These are phyloP conservation scores for Caenorhabditis tropicalis DNA, from an alignment of 1,140 invertebrate species.

Conservation along the genomic window DNA sequence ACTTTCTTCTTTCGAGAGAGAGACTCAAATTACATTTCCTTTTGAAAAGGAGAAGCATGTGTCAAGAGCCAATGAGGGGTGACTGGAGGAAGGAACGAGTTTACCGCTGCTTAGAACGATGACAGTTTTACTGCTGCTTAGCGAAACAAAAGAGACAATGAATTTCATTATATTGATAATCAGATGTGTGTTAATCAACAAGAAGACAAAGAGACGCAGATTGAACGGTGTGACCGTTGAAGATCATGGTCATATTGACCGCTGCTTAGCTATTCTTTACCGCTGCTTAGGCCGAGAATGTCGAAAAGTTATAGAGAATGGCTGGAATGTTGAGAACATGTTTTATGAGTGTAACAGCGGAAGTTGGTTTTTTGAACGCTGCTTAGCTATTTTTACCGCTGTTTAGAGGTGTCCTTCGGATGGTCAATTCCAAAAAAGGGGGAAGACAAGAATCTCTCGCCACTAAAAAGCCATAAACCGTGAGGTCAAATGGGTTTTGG, in stretches of 20 bases:
- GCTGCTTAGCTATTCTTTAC: too few relatives aligned
- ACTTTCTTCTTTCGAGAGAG: too few relatives aligned
- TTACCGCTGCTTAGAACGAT: too few relatives aligned
- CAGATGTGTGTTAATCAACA: background rate
- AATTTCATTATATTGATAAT: constrained; percentile 36
- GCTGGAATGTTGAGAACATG: background rate
- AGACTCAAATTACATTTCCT: constrained; percentile 19
- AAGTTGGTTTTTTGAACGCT: too few relatives aligned
- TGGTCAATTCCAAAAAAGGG: too few relatives aligned
- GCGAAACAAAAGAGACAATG: too few relatives aligned
- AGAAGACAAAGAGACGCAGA: background rate
- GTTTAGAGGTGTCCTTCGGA: too few relatives aligned
- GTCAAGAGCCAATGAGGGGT: constrained; percentile 12
- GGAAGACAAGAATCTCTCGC: background rate
- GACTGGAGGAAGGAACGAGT: background rate
- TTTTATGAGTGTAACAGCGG: too few relatives aligned
- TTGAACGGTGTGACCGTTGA: constrained; percentile 5
- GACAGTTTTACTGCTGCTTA: too few relatives aligned
- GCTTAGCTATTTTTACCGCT: too few relatives aligned
- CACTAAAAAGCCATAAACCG: constrained; percentile 6
- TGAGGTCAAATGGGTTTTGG: background rate
- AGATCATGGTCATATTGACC: constrained; percentile 21
- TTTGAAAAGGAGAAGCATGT: background rate
- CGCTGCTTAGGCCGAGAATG: background rate
- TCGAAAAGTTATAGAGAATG: background rate